Evolutionary conservation across 1,140 invertebrate genomes (phyloP), one percentile per base, ranked within the genome.

Genomic region (Trypoxylus dichotomus): DNA sequence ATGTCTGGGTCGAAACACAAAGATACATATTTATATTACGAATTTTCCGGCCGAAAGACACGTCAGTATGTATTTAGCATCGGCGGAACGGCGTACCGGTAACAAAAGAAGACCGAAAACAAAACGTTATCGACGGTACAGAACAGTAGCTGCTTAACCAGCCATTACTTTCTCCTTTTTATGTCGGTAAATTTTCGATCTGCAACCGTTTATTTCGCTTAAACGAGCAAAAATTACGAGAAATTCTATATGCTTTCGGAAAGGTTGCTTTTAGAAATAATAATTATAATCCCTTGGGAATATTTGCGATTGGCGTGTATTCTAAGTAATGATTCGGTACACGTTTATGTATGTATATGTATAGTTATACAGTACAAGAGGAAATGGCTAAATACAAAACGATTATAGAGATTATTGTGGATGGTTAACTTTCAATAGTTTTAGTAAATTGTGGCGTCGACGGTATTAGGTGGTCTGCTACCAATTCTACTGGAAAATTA

Each of bases 31-130:
- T 68, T 68, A 68, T 68, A 68, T 68, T 68, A 68, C 60, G 21
- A 68, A 68, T 68, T 68, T 68, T 68, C 19, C 60, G 60, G 60
- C 60, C 60, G 60, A 68, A 29, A 68, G 19, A 68, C 60, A 68
- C 60, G 60, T 68, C 60, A 68, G 60, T 7, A 68, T 68, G 21
- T 21, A 15, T 68, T 68, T 68, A 21, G 11, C 3, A 21, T 21
- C 19, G 3, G 60, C 8, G 19, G 47, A 24, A 68, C 60, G 60
- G 27, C 27, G 27, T 24, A 68, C 19, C 47, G 60, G 27, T 24
- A 68, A 68, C 60, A 54, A 68, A 68, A 68, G 60, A 68, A 68
- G 60, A 27, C 60, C 60, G 60, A 68, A 68, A 68, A 68, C 60
- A 68, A 68, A 68, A 68, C 60, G 60, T 8, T 10, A 27, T 68